Evolutionary conservation across 2,888 invertebrate species (phyloP), one percentile per base, ranked within the genome.

Genomic region (Deilephila elpenor): DNA sequence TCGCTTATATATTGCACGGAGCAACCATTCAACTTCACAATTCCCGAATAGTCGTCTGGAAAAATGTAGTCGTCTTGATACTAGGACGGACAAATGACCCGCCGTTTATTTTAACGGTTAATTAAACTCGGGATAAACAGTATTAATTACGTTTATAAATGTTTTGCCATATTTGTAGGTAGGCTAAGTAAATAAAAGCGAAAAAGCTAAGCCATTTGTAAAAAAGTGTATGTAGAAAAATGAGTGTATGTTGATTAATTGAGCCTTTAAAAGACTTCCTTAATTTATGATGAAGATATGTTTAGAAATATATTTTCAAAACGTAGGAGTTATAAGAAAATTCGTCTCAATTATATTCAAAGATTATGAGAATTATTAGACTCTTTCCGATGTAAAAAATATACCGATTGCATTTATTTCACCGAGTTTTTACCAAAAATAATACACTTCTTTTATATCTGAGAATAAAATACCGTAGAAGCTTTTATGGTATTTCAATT

Each of bases 41-140:
- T 64, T 37, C 44, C 64, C 64, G 20, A 64, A 7, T 7, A n/a
- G 64, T 37, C 44, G 44, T 64, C 44, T 64, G 44, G n/a, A 64
- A 64, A 37, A 37, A 44, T 44, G 44, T n/a, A 44, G 44, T n/a
- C 37, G 20, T 20, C 64, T 64, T 64, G 32, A 37, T 11, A 37
- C 37, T 20, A 19, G 3, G 64, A 64, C 20, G 62, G 19, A 20
- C n/a, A 64, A 64, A 64, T 44, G n/a, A 64, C 64, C 64, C n/a
- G 62, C n/a, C 62, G n/a, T 64, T 44, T 64, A 64, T 64, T 11
- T 64, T 34, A 11, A 64, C 64, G 64, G 64, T 44, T 64, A 64
- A 64, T 64, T 64, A 37, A 60, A 60, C 29, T 60, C 14, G 14
- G 3, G 29, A 32, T 60, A 29, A 64, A n/a, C 44, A 64, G 44